Base-by-base conservation (phyloP, 2,888 invertebrate genomes). In the Zaprionus obscuricornis region DNA sequence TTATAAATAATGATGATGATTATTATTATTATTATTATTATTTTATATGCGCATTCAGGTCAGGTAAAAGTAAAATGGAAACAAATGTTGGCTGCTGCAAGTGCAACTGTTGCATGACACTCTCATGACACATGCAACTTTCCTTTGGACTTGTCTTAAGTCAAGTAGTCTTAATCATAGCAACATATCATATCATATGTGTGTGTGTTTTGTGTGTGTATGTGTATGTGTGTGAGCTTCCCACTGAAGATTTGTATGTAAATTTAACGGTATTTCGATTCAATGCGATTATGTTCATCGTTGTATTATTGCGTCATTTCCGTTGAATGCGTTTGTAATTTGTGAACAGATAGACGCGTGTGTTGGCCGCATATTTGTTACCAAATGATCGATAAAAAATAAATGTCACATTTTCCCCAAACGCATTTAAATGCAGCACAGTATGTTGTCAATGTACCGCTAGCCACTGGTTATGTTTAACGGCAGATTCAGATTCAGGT, bases 1-100 rank as follows among this genome's bases (percentile, higher is more conserved):
- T 60, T 42, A 40, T 34, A 49, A 37, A 33, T 50, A 5, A 10
- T 43, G n/a, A n/a, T n/a, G n/a, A n/a, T n/a, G n/a, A n/a, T n/a
- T n/a, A n/a, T n/a, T n/a, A n/a, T n/a, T n/a, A n/a, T n/a, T n/a
- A n/a, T n/a, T n/a, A n/a, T n/a, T n/a, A n/a, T n/a, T n/a, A n/a
- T n/a, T n/a, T n/a, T n/a, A n/a, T n/a, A 29, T 60, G 67, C 52
- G 29, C 82, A 82, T 78, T 59, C 63, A 46, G 78, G 85, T 68
- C 85, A 71, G 71, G 74, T 82, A 85, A 85, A 77, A 78, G 85
- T 78, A 66, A 55, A 59, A 27, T n/a, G n/a, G n/a, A n/a, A n/a
- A n/a, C 33, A 14, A 31, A 11, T 16, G 27, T 7, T 36, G 42
- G 10, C 49, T 22, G 40, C 18, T 27, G 46, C 56, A 26, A 8